Base-by-base conservation (phyloP, 2,113 vertebrate species). In the Leucopsar rothschildi region DNA sequence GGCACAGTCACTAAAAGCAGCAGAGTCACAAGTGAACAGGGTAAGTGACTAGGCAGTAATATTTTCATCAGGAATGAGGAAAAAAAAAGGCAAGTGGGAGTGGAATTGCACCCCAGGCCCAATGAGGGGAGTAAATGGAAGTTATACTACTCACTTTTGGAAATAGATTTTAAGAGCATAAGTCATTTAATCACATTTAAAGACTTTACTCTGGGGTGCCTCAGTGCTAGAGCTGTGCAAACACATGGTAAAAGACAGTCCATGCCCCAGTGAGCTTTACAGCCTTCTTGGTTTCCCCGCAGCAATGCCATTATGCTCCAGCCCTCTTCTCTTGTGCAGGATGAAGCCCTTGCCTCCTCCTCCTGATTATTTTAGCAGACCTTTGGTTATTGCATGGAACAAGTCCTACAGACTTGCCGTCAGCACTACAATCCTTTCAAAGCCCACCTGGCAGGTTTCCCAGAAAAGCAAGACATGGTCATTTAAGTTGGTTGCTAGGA, bases 401-500 rank as follows among this genome's bases (percentile, higher is more conserved):
- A 14, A 97, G 95, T 77, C 86, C 91, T 92, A 75, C 82, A 90
- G 95, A 90, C 86, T 87, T 91, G 92, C 64, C 49, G 29, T 97
- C 92, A 92, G 84, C 80, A 33, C 71, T 83, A 56, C 89, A 93
- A 80, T 83, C 78, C 94, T 96, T 96, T 97, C 96, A 97, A 70
- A 94, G 86, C 91, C 97, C 90, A 97, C 91, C 97, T 98, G 97
- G 97, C 96, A 95, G 56, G 28, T 91, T 98, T 98, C 97, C 98
- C 97, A 97, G 97, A 97, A 97, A 97, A 98, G 95, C 94, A 97
- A 98, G 93, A 90, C 91, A 90, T 1, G 39, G 96, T 94, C 64
- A 35, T 97, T 98, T 96, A 92, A 95, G 92, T 69, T 94, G 57
- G 93, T 96, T 98, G 97, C 96, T 97, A 97, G 95, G 95, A 97